Evolutionary conservation across 2,113 vertebrate species (phyloP), one percentile per base, ranked within the genome.

Genomic region (Oreamnos americanus): DNA sequence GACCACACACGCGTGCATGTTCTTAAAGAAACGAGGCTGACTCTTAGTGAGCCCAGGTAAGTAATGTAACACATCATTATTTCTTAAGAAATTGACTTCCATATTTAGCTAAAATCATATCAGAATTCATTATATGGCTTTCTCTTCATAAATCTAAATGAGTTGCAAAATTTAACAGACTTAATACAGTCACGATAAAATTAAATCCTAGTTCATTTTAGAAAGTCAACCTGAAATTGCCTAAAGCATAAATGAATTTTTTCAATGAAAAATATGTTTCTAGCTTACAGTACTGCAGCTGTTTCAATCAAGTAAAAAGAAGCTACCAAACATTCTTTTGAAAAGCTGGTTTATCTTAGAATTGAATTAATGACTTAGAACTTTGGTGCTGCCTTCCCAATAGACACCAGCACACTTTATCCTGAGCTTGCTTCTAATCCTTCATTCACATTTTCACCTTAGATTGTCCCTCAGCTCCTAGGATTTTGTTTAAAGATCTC

Each of bases 161-260:
- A 55, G 19, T 76, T 90, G 17, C 74, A 91, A 85, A 83, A 28
- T 93, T 96, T 94, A 95, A 86, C 96, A 96, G 94, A 86, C 79
- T 97, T n/a, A 84, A 90, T 95, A 6, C 92, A 93, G 98, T 92
- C 90, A 95, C 0, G 1, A 87, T 95, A 90, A 96, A 96, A 3
- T 86, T 51, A 91, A 94, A 67, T 90, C 98, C 91, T 91, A 36
- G 95, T 97, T 91, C 92, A 30, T 92, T 95, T 85, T 43, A 93
- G 82, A 93, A 97, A 98, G 43, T 78, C 60, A 96, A 92, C 17
- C 5, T 92, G 58, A 91, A 84, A 95, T 94, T 98, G 88, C 94
- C 89, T 95, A 58, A 71, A 97, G 33, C 7, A 49, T 43, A 33
- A 47, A 90, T 88, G 88, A 92, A 53, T 0, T 1, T 36, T 64